Conservation (phyloP, 2,888 invertebrate species). For the Synergus laeviventris region DNA sequence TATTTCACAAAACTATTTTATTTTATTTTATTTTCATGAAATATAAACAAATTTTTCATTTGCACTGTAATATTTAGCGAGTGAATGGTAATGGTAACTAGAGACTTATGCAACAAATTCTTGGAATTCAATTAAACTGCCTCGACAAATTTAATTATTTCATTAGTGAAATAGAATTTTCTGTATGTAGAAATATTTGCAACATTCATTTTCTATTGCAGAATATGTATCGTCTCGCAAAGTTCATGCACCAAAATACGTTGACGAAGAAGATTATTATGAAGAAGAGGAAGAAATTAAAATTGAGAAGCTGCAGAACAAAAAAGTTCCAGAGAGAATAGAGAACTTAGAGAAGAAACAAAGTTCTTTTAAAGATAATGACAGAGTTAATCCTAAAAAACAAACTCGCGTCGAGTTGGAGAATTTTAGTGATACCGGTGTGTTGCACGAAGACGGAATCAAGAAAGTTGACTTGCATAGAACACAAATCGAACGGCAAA, state of each 20-base stretch:
- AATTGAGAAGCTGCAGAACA: conserved; percentile 49
- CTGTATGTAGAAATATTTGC: background rate
- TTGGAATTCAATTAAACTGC: conserved; percentile 26
- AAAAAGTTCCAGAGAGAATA: conserved; percentile 57
- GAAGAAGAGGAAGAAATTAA: conserved; percentile 56
- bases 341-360: conserved; percentile 63
- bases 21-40: background rate
- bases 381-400: conserved; percentile 60
- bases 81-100: conserved; percentile 30
- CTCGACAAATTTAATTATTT: conserved; percentile 14
- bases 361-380: conserved; percentile 68
- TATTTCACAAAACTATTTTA: background rate
- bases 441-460: conserved; percentile 66
- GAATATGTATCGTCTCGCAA: conserved; percentile 51
- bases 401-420: conserved; percentile 68
- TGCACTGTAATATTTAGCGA: conserved; percentile 22
- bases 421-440: conserved; percentile 68
- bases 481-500: conserved; percentile 55
- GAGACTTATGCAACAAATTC: conserved; percentile 19
- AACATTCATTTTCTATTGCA: conserved; percentile 41
- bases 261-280: conserved; percentile 53
- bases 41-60: conserved; percentile 17
- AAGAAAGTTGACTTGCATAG: conserved; percentile 61
- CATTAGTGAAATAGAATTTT: conserved; percentile 22
- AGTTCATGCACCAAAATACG: conserved; percentile 53